phyloP scores from a whole-genome alignment of 2,888 invertebrate genomes.

The Polia nebulosa region DNA sequence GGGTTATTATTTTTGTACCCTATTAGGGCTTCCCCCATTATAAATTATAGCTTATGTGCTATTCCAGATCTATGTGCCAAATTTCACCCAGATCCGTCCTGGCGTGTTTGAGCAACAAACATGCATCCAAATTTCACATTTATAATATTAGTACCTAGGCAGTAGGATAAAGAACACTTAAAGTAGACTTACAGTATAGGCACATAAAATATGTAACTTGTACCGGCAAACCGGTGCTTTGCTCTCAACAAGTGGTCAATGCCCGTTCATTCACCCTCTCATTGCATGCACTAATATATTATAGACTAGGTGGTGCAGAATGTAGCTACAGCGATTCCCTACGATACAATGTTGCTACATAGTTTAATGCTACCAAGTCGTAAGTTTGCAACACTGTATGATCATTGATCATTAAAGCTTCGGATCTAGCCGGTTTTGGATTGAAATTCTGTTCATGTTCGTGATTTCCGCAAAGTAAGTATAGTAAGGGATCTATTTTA shows the following conservation, averaged over 20 bases:
- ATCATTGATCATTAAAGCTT: not conserved
- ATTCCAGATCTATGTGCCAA: no score
- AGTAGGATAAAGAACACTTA: not conserved
- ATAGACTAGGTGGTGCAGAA: no score
- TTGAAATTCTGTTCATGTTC: not conserved
- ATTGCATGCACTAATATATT: constrained; percentile 3
- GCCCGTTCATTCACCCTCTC: constrained; percentile 31
- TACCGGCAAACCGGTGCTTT: not conserved
- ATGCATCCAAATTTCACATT: no score
- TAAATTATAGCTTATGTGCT: no score
- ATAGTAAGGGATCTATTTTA: not conserved
- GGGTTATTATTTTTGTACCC: no score
- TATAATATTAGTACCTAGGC: no score
- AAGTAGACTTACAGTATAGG: not conserved
- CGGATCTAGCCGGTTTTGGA: not conserved
- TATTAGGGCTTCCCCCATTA: no score
- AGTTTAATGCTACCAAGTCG: not conserved
- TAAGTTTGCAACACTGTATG: not conserved
- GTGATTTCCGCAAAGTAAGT: not conserved
- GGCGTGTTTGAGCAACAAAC: no score
- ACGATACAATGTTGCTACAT: not conserved
- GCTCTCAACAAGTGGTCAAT: constrained; percentile 8
- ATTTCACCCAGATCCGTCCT: no score
- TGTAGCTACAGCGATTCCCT: no score
- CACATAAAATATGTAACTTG: not conserved